Base-by-base conservation (phyloP, 2,888 invertebrate species). In the Drosophila anceps region DNA sequence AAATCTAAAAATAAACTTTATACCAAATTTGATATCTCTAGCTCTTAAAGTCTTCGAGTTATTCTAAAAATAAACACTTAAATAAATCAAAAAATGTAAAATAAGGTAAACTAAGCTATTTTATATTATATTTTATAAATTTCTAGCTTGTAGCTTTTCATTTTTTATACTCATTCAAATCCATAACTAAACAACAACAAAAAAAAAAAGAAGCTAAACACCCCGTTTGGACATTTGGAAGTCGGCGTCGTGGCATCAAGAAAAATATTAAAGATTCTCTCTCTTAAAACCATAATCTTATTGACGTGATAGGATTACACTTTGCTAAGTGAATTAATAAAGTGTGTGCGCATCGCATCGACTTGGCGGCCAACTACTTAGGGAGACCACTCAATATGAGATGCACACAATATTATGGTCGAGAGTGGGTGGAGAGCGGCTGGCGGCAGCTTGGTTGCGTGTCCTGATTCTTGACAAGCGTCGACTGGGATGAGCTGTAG, bases 281-380 rank as follows among this genome's bases (percentile, higher is more conserved):
- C 48, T 48, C 71, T 54, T 24, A 85, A 90, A 90, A 86, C 90
- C 89, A 88, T 88, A 88, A 88, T 88, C 87, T 89, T 88, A 88
- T 88, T 90, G 87, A 88, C 87, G 87, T 88, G 87, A 88, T 88
- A 88, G 87, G 87, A 88, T 88, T 88, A 88, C 87, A 88, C 90
- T 88, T 88, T 90, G 89, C 90, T 88, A 88, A 88, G 87, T 88
- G 87, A 88, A 88, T 88, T 88, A 88, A 88, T 90, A 88, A 90
- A 90, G 89, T 90, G 78, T 82, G 85, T 76, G 74, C 70, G 58
- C 61, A 29, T 46, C 61, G 51, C 51, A 27, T 54, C 54, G 54
- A 54, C 27, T 48, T 37, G 72, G 89, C 72, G 84, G 78, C 84
- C 80, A 90, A 84, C 90, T 86, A 86, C 86, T 86, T 90, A 90